Evolutionary conservation across 2,888 invertebrate genomes (phyloP).

Genomic region (Unio delphinus): DNA sequence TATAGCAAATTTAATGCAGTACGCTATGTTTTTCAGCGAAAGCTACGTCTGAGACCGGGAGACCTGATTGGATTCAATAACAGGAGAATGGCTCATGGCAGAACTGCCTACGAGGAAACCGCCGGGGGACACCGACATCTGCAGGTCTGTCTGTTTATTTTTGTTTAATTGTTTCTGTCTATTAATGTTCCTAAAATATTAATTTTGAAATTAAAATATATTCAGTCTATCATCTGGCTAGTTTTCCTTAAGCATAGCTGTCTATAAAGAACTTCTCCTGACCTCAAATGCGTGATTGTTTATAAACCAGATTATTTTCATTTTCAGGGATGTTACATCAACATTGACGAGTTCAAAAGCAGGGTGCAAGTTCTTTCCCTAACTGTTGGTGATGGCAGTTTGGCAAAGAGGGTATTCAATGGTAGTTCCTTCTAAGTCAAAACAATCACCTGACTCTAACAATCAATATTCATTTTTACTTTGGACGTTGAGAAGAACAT

Average conservation of each 20-base stretch:
- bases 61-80: slow-evolving; percentile 65
- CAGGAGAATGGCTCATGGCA: slow-evolving; percentile 60
- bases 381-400: slow-evolving; percentile 2
- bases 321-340: slow-evolving; percentile 63
- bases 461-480: too few relatives aligned
- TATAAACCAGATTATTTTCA: neutral
- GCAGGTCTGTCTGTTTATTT: slow-evolving; percentile 34
- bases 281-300: neutral
- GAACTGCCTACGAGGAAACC: slow-evolving; percentile 50
- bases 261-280: too few relatives aligned
- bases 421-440: neutral
- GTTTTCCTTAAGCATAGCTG: too few relatives aligned
- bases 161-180: too few relatives aligned
- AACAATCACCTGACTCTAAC: too few relatives aligned
- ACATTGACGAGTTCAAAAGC: slow-evolving; percentile 67
- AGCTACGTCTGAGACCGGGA: slow-evolving; percentile 50
- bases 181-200: too few relatives aligned
- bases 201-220: too few relatives aligned
- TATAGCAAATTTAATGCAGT: too few relatives aligned
- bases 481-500: too few relatives aligned
- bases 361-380: slow-evolving; percentile 38
- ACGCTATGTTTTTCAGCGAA: slow-evolving; percentile 31
- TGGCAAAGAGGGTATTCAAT: slow-evolving; percentile 22
- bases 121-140: slow-evolving; percentile 59
- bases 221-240: too few relatives aligned